Evolutionary conservation across 2,888 invertebrate species (phyloP).

Genomic region (Drosophila mulleri): DNA sequence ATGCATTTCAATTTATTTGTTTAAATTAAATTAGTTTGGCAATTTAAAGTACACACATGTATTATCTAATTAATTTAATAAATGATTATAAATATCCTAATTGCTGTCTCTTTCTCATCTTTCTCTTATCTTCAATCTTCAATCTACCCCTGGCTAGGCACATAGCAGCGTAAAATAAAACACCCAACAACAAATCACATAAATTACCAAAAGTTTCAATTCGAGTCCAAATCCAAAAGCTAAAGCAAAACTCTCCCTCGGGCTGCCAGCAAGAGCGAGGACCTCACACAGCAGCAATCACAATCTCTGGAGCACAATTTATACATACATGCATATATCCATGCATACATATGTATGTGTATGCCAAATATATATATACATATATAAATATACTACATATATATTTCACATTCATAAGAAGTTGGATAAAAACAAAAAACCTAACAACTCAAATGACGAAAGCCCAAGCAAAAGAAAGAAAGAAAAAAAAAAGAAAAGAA

Average conservation of each 20-base stretch:
- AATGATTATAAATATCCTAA: not conserved
- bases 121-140: not conserved
- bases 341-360: conserved; percentile 31
- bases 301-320: conserved; percentile 36
- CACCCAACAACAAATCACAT: conserved; percentile 6
- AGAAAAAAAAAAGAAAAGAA: conserved; percentile 11
- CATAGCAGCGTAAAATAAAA: conserved; percentile 16
- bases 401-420: conserved; percentile 56
- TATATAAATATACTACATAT: too few relatives aligned
- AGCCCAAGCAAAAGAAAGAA: conserved; percentile 43
- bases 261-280: conserved; percentile 26
- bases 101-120: not conserved
- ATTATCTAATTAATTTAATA: not conserved
- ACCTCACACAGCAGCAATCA: conserved; percentile 28
- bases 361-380: conserved; percentile 1
- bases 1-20: too few relatives aligned
- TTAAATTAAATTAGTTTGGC: too few relatives aligned
- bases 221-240: conserved; percentile 21
- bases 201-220: conserved; percentile 63
- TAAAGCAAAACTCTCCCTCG: conserved; percentile 47
- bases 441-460: conserved; percentile 62
- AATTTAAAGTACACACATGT: too few relatives aligned
- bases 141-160: not conserved
- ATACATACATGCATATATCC: conserved; percentile 37
- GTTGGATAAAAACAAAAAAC: conserved; percentile 35